phyloP scores from a whole-genome alignment of 2,113 vertebrate genomes.

The Macquaria ambigua region DNA sequence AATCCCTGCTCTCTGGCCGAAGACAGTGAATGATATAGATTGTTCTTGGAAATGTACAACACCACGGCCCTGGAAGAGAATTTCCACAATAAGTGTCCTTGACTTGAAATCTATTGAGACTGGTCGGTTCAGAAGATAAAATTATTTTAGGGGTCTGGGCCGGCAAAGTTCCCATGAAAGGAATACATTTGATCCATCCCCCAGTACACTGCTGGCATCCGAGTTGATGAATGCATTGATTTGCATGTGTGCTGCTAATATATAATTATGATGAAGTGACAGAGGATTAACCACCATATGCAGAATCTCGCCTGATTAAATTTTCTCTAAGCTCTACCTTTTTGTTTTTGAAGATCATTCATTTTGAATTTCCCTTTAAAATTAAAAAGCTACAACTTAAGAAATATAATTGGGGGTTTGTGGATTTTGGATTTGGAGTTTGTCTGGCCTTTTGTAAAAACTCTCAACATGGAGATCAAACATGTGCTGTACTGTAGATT shows the following conservation, averaged over 20 bases:
- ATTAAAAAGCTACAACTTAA: background rate
- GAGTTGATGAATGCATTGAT: conserved; percentile 52
- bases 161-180: conserved; percentile 35
- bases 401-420: background rate
- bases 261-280: conserved; percentile 56
- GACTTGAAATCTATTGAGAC: conserved; percentile 64
- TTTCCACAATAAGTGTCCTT: conserved; percentile 71
- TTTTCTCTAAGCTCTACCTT: background rate
- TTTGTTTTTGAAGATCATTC: conserved; percentile 8
- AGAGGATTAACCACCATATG: conserved; percentile 51
- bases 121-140: conserved; percentile 43
- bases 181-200: conserved; percentile 30
- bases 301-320: conserved; percentile 6
- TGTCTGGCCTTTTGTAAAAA: background rate
- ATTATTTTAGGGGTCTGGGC: conserved; percentile 48
- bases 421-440: background rate
- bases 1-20: conserved; percentile 64
- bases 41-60: conserved; percentile 75
- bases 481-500: background rate
- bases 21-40: conserved; percentile 79
- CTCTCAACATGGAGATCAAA: background rate
- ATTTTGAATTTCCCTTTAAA: background rate
- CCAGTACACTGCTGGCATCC: conserved; percentile 4
- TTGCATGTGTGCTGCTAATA: conserved; percentile 47
- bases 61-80: conserved; percentile 49